Base-by-base conservation (phyloP, 2,113 vertebrate species). In the Eleginops maclovinus region DNA sequence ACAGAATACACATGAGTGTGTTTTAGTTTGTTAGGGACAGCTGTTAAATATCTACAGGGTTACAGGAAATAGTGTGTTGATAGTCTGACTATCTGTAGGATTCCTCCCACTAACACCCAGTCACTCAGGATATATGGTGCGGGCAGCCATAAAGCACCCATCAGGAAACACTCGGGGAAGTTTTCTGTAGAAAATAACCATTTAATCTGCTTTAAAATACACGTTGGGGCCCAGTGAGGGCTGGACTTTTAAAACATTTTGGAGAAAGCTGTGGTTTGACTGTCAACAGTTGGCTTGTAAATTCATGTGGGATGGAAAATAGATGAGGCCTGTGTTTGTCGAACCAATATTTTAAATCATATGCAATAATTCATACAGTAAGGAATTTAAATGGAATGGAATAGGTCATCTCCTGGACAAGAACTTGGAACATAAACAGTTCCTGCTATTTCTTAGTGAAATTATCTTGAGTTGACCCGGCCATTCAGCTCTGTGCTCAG, bases 131-230 rank as follows among this genome's bases (percentile, higher is more conserved):
- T 50, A 75, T 19, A 72, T 44, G 64, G 24, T 1, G 67, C 6
- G 1, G 55, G 21, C 44, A 14, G 47, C 43, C 56, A 59, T 65
- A 60, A 76, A 4, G 1, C 59, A 7, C 13, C 75, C 68, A 41
- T 56, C 11, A 75, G 53, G 49, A 76, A 85, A 70, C 72, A 76
- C 36, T 76, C 28, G n/a, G 58, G 54, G 36, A 75, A 51, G 79
- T 66, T 75, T 72, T 64, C 21, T 46, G 14, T 50, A 21, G 72
- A 53, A 69, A 72, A 41, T 49, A 31, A 3, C 22, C 21, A 55
- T 72, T 62, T 47, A 76, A 69, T 77, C 73, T 59, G 17, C 68
- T 43, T 53, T 46, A 31, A 63, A 76, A 82, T 13, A 55, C 41
- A 58, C 61, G 24, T 81, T 14, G 4, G 36, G 76, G 72, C 26